Evolutionary conservation across 2,113 vertebrate genomes (phyloP).

Genomic region (Alectura lathami): DNA sequence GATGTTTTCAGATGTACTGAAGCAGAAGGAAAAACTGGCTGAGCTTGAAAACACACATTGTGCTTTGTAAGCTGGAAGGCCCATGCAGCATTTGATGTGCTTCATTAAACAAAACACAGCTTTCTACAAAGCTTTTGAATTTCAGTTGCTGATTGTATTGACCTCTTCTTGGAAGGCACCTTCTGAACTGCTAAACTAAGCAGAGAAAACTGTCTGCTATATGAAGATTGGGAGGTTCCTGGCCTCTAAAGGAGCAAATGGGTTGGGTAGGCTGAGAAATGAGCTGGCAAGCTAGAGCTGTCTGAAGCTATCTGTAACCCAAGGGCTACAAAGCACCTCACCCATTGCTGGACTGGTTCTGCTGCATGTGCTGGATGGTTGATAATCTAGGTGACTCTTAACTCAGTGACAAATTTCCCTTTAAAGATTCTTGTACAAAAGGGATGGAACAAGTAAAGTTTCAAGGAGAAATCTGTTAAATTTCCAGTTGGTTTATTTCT

Average conservation of each 20-base stretch:
- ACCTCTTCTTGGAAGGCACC: background rate
- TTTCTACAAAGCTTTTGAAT: background rate
- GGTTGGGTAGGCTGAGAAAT: background rate
- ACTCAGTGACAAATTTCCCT: no score
- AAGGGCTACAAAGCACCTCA: background rate
- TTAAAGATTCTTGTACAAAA: no score
- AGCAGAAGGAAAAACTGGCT: background rate
- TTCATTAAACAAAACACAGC: background rate
- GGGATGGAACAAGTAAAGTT: background rate
- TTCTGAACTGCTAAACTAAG: background rate
- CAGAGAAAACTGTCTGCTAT: accelerated
- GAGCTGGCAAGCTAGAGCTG: background rate
- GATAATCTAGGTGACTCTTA: background rate
- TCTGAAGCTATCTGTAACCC: accelerated
- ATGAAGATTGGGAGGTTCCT: accelerated
- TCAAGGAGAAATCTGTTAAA: background rate
- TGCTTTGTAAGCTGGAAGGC: background rate
- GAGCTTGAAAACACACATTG: background rate
- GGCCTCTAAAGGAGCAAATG: background rate
- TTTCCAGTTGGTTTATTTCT: background rate
- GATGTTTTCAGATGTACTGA: background rate
- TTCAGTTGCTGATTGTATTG: background rate
- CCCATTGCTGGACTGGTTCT: background rate
- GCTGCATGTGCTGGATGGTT: accelerated
- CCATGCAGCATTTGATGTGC: background rate